These are phyloP conservation scores for Gymnocephalus cernua DNA, from an alignment of 2,113 vertebrate genomes.

Conservation along the genomic window DNA sequence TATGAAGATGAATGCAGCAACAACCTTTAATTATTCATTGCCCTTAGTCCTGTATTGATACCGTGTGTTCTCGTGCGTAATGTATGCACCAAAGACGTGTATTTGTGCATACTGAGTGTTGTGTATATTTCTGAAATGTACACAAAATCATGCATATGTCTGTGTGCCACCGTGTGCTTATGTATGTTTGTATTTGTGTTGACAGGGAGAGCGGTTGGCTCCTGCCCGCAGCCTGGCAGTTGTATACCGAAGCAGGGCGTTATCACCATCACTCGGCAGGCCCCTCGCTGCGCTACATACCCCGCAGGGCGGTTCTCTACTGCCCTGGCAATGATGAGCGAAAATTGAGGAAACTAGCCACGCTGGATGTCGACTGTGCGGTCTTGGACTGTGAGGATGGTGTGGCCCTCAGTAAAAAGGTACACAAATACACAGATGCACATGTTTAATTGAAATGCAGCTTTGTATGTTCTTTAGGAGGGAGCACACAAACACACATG, in stretches of 20 bases:
- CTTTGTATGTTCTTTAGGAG: not conserved
- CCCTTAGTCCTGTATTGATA: constrained; percentile 43
- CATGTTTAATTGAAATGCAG: constrained; percentile 15
- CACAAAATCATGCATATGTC: constrained; percentile 13
- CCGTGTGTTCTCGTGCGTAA: constrained; percentile 25
- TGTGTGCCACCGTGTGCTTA: constrained; percentile 34
- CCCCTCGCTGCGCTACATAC: constrained; percentile 87
- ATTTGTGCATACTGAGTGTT: constrained; percentile 16
- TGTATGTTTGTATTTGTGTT: constrained; percentile 62
- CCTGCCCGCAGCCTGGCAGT: constrained; percentile 57
- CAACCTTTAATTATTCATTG: constrained; percentile 61
- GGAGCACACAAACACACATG: constrained; percentile 1
- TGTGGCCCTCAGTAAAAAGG: constrained; percentile 95
- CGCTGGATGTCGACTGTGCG: constrained; percentile 92
- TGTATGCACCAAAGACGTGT: constrained; percentile 32
- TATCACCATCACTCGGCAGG: constrained; percentile 76
- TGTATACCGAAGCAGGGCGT: constrained; percentile 55
- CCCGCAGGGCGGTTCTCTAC: constrained; percentile 94
- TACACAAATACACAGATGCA: constrained; percentile 68
- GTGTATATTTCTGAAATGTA: constrained; percentile 29
- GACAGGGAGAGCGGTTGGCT: constrained; percentile 66
- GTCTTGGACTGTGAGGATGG: constrained; percentile 98
- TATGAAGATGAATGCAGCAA: constrained; percentile 61
- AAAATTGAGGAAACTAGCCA: constrained; percentile 93
- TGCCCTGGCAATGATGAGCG: constrained; percentile 95